phyloP scores from a whole-genome alignment of 2,797 vertebrate genomes.

The Ciconia nigra region DNA sequence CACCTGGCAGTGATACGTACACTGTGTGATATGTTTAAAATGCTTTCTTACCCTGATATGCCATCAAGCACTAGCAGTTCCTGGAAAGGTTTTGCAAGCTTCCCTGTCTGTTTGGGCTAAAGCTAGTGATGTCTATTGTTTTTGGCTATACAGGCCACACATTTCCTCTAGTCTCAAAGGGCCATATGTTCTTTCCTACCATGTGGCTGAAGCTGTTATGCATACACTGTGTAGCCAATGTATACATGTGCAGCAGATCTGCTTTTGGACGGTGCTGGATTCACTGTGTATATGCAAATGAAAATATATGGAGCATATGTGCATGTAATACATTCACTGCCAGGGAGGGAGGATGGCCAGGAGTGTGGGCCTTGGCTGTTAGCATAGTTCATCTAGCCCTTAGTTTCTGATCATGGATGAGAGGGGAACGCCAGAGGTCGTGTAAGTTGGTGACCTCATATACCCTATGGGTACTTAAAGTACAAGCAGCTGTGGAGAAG shows the following conservation, averaged over 20 bases:
- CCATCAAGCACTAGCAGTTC: not conserved
- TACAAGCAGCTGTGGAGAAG: not conserved
- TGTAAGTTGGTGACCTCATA: not conserved
- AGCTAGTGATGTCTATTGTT: not conserved
- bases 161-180: not conserved
- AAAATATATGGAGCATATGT: not conserved
- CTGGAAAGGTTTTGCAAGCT: not conserved
- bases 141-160: not conserved
- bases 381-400: not conserved
- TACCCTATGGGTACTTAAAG: rapidly evolving
- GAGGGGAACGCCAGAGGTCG: not conserved
- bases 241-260: not conserved
- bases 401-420: rapidly evolving
- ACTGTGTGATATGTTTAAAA: not conserved
- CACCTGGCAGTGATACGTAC: not conserved
- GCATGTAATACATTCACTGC: not conserved
- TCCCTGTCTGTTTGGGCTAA: not conserved
- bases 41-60: not conserved
- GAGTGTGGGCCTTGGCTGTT: not conserved
- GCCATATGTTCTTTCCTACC: not conserved
- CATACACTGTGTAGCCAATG: not conserved
- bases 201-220: not conserved
- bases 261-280: not conserved
- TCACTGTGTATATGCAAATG: not conserved
- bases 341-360: not conserved